These are phyloP conservation scores for Nasonia oneida DNA, from an alignment of 2,888 invertebrate genomes.

Conservation along the genomic window DNA sequence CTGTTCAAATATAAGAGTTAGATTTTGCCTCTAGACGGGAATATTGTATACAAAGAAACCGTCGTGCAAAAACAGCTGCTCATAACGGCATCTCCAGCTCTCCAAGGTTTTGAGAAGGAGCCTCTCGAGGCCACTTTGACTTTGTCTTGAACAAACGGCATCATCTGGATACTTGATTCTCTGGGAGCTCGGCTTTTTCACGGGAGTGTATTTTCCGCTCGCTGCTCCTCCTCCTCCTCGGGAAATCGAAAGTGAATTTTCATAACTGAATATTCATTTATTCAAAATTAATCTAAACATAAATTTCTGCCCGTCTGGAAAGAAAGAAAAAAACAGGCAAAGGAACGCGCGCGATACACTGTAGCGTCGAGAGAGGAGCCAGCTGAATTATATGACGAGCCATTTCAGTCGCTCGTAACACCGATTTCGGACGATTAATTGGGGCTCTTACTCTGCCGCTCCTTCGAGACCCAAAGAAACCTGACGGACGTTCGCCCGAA, in stretches of 20 bases:
- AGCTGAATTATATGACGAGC: constrained; percentile 72
- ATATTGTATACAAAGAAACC: constrained; percentile 11
- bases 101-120: constrained; percentile 55
- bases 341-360: background rate
- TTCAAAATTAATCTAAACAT: background rate
- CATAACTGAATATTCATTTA: background rate
- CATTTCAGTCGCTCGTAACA: constrained; percentile 72
- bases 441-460: constrained; percentile 71
- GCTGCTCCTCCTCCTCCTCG: constrained; percentile 53
- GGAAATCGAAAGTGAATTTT: constrained; percentile 3
- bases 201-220: constrained; percentile 68
- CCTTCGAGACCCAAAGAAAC: constrained; percentile 32
- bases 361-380: background rate
- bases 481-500: constrained; percentile 25
- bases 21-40: background rate
- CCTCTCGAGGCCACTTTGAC: constrained; percentile 61
- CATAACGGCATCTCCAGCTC: background rate
- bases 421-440: constrained; percentile 74
- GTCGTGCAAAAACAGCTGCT: constrained; percentile 21
- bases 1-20: background rate
- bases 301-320: background rate
- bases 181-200: constrained; percentile 61
- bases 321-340: background rate
- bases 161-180: constrained; percentile 71
- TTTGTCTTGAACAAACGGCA: constrained; percentile 66